Base-by-base conservation (phyloP, 2,797 vertebrate genomes). In the Helostoma temminkii region DNA sequence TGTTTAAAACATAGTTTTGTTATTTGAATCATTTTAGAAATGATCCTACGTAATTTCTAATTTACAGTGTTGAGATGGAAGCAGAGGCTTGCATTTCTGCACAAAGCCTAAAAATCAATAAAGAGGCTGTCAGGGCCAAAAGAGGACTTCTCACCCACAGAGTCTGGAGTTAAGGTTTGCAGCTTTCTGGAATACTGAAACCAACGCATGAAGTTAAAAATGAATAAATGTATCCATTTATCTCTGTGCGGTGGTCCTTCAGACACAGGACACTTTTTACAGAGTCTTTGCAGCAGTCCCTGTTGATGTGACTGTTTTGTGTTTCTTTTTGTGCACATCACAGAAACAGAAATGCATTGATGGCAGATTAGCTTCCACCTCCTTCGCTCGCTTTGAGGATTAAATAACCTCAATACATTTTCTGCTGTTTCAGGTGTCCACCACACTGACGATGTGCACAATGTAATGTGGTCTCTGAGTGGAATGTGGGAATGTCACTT, bases 401-500 rank as follows among this genome's bases (percentile, higher is more conserved):
- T 59, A 42, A 18, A 81, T 71, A 9, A 48, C 48, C 50, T 74
- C 53, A 34, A 75, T 74, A 59, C 25, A 53, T 70, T 71, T 74
- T 66, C 46, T 71, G 78, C 56, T 65, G 71, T 71, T 67, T 70
- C 68, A 70, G 73, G 53, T 54, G 30, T 53, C 57, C n/a, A 15
- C 56, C 5, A 2, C 52, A 3, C 39, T 41, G 49, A 62, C 69
- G 25, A 28, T 9, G 43, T 9, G 60, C 50, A 62, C 68, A 56
- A 34, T 66, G 67, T 52, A 52, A 57, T 67, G 68, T 28, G 50
- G 69, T 63, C 66, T 73, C 59, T 52, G 58, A 45, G 67, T 48
- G 83, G 80, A 81, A 80, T 70, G 74, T 57, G 55, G 74, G 74
- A 77, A 72, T 65, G 85, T 80, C 71, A 57, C 71, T 71, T 61